phyloP scores from a whole-genome alignment of 2,113 vertebrate species.

The Chaetorhynchus papuensis region DNA sequence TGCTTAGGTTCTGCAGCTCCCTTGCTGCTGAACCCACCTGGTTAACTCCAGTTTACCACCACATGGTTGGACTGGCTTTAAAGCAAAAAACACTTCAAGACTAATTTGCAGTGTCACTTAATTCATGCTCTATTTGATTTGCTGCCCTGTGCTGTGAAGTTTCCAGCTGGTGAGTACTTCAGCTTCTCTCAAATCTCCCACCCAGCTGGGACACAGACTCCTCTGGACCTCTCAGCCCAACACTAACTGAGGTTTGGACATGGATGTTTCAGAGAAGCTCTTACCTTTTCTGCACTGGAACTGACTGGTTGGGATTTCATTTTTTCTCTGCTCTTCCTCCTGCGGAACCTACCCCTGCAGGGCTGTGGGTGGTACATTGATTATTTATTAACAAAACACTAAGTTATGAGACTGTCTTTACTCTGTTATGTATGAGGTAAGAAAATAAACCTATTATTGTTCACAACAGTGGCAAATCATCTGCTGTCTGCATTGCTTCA shows the following conservation, averaged over 20 bases:
- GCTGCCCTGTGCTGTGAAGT: background rate
- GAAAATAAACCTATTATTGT: conserved; percentile 15
- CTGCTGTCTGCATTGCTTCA: background rate
- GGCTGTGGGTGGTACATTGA: background rate
- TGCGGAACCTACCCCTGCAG: background rate
- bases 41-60: background rate
- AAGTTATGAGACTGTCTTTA: background rate
- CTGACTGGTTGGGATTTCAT: background rate
- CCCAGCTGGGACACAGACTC: background rate
- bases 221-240: background rate
- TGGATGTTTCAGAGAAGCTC: background rate
- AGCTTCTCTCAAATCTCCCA: background rate
- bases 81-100: background rate
- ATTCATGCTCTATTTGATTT: background rate
- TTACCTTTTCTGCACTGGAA: background rate
- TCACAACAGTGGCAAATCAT: background rate
- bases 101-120: background rate
- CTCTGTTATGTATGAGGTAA: background rate
- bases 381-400: conserved; percentile 25
- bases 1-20: background rate
- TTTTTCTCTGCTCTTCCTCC: background rate
- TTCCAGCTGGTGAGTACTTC: background rate
- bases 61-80: background rate
- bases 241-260: background rate
- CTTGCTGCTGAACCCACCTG: background rate